Evolutionary conservation across 2,113 vertebrate genomes (phyloP), one percentile per base, ranked within the genome.

Genomic region (Thunnus maccoyii): DNA sequence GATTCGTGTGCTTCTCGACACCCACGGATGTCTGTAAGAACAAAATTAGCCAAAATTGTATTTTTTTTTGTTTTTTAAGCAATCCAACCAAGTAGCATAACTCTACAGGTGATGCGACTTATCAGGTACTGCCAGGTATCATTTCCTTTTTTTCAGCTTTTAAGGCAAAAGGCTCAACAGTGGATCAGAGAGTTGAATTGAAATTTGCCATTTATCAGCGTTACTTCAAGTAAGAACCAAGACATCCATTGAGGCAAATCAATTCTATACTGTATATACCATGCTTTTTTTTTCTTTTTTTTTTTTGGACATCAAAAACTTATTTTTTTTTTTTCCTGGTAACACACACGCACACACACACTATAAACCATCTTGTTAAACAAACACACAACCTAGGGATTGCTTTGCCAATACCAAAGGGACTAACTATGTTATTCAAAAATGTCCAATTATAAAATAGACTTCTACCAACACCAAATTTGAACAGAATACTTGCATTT

Each of bases 131-230:
- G 87, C 83, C 88, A 91, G 91, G 91, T 85, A 78, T 88, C 75
- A 4, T 86, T 89, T 90, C 72, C 70, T 65, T 83, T 89, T 82
- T 73, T 86, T 83, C 73, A 88, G 84, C 88, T 88, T 93, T 94
- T 93, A 94, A 93, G 93, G 92, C 92, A 92, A 93, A 94, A 93
- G 93, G 93, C 92, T 94, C 91, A 93, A 93, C 93, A 93, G 92
- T 93, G 90, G 92, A 93, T 93, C 89, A 92, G 69, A 86, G 74
- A 91, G 90, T 87, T 91, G 86, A 91, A 92, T 92, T 90, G 86
- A 91, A 91, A 89, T 93, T 93, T 90, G 92, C 91, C 83, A 66
- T 91, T 88, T 74, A 78, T 63, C 63, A 79, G 68, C 50, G 52
- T 64, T 89, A 89, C 80, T 93, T 93, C 92, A 94, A 93, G 93